Conservation (phyloP, 2,113 vertebrate species). For the Cyphomyrus plagiostoma region DNA sequence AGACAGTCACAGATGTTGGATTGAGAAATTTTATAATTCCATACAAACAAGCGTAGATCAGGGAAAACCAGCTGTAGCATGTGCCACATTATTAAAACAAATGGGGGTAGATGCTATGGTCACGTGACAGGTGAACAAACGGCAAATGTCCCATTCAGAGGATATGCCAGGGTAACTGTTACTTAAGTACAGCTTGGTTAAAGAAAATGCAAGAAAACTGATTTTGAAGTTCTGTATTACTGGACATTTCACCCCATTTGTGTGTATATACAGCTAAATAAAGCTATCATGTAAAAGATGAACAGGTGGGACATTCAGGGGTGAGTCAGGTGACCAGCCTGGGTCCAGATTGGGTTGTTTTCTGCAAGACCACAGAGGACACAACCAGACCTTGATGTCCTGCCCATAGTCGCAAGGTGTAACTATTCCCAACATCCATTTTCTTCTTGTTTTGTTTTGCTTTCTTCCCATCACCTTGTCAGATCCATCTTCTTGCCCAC, state of each 20-base stretch:
- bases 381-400: not conserved
- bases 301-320: not conserved
- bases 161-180: not conserved
- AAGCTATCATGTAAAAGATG: not conserved
- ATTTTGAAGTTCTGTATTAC: not conserved
- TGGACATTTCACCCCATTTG: not conserved
- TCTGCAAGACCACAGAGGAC: not conserved
- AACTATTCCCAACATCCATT: not conserved
- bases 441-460: not conserved
- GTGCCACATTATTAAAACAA: not conserved
- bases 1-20: not conserved
- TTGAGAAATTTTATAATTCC: not conserved
- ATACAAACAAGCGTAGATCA: not conserved
- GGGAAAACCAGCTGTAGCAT: not conserved
- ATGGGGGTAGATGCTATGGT: not conserved
- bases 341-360: not conserved
- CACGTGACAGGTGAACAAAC: not conserved
- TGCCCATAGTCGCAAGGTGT: not conserved
- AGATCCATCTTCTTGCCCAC: not conserved
- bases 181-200: not conserved
- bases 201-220: not conserved
- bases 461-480: not conserved
- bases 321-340: not conserved
- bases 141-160: not conserved
- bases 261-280: not conserved